A percentile compares a stretch with the other conserved stretches of the same genome.
phyloP scores from a whole-genome alignment of 2,888 invertebrate species.

The Phengaris arion region DNA sequence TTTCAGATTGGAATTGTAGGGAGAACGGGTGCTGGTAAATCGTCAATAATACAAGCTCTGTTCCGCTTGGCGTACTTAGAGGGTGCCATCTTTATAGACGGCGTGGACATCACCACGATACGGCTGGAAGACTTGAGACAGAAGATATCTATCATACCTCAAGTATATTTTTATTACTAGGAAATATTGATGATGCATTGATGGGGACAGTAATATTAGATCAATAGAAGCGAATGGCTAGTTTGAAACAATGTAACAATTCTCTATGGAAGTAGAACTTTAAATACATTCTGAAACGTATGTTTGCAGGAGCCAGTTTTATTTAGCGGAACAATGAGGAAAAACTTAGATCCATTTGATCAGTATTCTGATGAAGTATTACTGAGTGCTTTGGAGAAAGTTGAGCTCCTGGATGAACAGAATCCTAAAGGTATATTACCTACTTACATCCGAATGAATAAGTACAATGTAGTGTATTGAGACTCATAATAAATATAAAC shows the following conservation, averaged over 20 bases:
- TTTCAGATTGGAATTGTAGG: conserved; percentile 82
- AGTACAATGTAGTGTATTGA: no score
- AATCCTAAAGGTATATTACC: conserved; percentile 46
- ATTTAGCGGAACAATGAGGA: conserved; percentile 90
- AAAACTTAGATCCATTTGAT: conserved; percentile 88
- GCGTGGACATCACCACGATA: conserved; percentile 78
- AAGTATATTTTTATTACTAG: conserved; percentile 46
- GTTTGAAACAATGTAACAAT: not conserved
- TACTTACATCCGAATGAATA: no score
- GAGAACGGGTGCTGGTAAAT: conserved; percentile 84
- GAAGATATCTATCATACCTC: conserved; percentile 82
- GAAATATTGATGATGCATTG: no score
- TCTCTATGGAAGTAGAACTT: not conserved
- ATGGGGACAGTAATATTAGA: no score
- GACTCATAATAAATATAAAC: no score
- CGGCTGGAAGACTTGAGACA: conserved; percentile 80
- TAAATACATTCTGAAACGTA: not conserved
- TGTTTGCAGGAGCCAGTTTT: conserved; percentile 85
- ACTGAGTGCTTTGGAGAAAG: conserved; percentile 88
- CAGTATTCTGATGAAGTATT: conserved; percentile 85
- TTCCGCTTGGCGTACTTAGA: conserved; percentile 83
- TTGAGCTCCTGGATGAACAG: conserved; percentile 63
- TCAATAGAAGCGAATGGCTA: no score
- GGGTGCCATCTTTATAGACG: conserved; percentile 85
- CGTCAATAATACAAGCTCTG: conserved; percentile 83